These are phyloP conservation scores for Oryzaephilus surinamensis DNA, from an alignment of 1,140 invertebrate species.

Conservation along the genomic window DNA sequence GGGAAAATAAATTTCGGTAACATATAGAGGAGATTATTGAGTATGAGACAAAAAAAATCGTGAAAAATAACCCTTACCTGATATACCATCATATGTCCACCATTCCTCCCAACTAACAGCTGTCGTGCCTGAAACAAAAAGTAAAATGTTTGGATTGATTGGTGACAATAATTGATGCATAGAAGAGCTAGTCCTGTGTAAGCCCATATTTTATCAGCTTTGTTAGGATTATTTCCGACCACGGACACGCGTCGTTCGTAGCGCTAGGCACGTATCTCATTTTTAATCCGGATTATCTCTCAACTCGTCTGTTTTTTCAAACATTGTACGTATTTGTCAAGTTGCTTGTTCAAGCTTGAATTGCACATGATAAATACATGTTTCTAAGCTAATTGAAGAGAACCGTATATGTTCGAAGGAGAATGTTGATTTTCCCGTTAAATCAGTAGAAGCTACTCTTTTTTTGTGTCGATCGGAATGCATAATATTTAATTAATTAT, in stretches of 20 bases:
- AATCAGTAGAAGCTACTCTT: too few species aligned
- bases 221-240: slow-evolving; percentile 22
- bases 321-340: slow-evolving; percentile 22
- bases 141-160: slow-evolving; percentile 18
- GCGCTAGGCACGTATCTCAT: slow-evolving; percentile 28
- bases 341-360: slow-evolving; percentile 10
- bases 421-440: too few species aligned
- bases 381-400: slow-evolving; percentile 8
- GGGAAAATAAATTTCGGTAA: too few species aligned
- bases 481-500: too few species aligned
- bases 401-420: too few species aligned
- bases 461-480: too few species aligned
- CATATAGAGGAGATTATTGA: too few species aligned
- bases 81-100: slow-evolving; percentile 90
- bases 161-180: slow-evolving; percentile 31
- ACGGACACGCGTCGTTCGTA: slow-evolving; percentile 19
- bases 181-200: slow-evolving; percentile 17
- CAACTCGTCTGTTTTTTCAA: slow-evolving; percentile 23
- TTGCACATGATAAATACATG: slow-evolving; percentile 11
- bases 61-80: slow-evolving; percentile 52
- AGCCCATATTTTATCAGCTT: slow-evolving; percentile 31
- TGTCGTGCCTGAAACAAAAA: slow-evolving; percentile 49
- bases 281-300: slow-evolving; percentile 32
- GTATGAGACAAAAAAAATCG: too few species aligned
- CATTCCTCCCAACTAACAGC: slow-evolving; percentile 85